Percentiles rank a stretch among this genome's conserved stretches.
These are phyloP conservation scores for Sipha maydis DNA, from an alignment of 2,888 invertebrate species.

Conservation along the genomic window DNA sequence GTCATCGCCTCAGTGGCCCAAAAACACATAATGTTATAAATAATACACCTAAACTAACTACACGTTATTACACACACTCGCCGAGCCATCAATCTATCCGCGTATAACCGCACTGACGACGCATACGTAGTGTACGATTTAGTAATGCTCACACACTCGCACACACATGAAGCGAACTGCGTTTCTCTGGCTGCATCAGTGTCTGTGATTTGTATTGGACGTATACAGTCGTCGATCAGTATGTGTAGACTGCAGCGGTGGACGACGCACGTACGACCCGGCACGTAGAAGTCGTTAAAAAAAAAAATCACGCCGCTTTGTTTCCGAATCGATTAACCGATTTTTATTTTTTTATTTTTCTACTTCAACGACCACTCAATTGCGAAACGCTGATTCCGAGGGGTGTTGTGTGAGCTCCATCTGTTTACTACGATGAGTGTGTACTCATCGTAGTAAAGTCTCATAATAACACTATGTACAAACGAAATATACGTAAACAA, in stretches of 20 bases:
- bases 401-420: neutral
- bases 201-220: neutral
- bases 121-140: too few relatives aligned
- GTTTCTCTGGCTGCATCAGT: neutral
- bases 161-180: neutral
- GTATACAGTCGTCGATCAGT: neutral
- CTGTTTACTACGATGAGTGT: too few relatives aligned
- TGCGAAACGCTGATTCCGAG: conserved; percentile 7
- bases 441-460: neutral
- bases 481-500: too few relatives aligned
- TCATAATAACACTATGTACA: too few relatives aligned
- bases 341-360: conserved; percentile 16
- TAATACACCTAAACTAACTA: neutral
- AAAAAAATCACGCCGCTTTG: conserved; percentile 37
- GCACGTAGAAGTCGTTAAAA: conserved; percentile 55
- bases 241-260: neutral
- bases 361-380: neutral
- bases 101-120: neutral
- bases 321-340: conserved; percentile 50
- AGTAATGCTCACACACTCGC: neutral
- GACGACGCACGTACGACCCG: conserved; percentile 19
- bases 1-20: neutral
- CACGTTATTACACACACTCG: neutral
- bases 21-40: neutral
- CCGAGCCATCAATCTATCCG: neutral